Evolutionary conservation across 2,888 invertebrate species (phyloP).

Genomic region (Lithophane semibrunnea): DNA sequence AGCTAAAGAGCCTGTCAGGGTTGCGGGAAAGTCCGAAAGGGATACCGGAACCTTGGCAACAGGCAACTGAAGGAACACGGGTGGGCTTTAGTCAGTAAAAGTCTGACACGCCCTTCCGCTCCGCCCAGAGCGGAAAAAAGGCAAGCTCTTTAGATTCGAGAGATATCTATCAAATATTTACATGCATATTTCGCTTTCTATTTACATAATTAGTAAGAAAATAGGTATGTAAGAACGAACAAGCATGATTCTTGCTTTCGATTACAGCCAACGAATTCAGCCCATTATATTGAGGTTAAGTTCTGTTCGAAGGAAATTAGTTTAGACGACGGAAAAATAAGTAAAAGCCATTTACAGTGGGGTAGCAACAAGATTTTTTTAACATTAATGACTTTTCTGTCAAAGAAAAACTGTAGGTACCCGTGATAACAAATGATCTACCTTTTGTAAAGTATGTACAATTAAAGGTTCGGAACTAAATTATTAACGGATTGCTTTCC

Average conservation of each 20-base stretch:
- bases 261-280: background rate
- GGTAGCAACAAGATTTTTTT: background rate
- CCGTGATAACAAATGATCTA: slow-evolving; percentile 25
- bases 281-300: background rate
- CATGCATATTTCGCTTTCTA: no score
- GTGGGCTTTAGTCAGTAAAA: no score
- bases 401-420: background rate
- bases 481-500: slow-evolving; percentile 58
- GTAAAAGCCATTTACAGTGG: background rate
- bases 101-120: no score
- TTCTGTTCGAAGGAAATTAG: background rate
- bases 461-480: slow-evolving; percentile 27
- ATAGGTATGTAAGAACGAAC: background rate
- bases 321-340: background rate
- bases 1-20: no score
- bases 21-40: no score
- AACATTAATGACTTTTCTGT: slow-evolving; percentile 26
- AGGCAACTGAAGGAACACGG: no score
- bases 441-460: slow-evolving; percentile 14
- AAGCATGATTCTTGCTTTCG: background rate
- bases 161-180: no score
- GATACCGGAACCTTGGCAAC: no score
- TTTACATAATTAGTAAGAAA: background rate
- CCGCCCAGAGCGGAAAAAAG: no score
- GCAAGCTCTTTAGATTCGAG: no score